phyloP scores from a whole-genome alignment of 2,113 vertebrate genomes.

The Microcebus tavaratra region DNA sequence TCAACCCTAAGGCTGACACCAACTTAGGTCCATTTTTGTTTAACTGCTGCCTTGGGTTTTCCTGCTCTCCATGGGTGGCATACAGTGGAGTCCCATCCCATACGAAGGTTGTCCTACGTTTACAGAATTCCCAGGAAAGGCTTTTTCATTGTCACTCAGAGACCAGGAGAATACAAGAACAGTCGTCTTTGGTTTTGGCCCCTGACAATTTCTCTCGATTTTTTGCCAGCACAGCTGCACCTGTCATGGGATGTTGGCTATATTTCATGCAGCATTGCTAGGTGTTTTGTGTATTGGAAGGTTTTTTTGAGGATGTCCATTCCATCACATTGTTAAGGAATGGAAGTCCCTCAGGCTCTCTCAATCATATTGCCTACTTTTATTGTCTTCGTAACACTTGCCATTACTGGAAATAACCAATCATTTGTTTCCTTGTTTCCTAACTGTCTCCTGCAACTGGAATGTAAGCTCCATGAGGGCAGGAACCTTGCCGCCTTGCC shows the following conservation, averaged over 20 bases:
- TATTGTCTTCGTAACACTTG: neutral
- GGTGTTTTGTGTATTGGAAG: neutral
- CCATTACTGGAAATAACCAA: neutral
- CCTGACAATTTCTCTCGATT: neutral
- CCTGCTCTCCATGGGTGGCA: neutral
- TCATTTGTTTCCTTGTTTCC: neutral
- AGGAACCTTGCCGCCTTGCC: neutral
- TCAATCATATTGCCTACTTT: neutral
- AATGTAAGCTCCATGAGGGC: neutral
- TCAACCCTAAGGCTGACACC: neutral
- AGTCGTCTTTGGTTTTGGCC: neutral
- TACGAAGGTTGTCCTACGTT: neutral
- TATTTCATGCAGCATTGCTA: neutral
- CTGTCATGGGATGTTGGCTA: neutral
- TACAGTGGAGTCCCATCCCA: too few relatives aligned
- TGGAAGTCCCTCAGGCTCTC: neutral
- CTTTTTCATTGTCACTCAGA: neutral
- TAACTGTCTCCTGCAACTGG: neutral
- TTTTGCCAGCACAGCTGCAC: neutral
- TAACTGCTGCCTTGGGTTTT: neutral
- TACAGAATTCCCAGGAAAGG: neutral
- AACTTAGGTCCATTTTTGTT: neutral
- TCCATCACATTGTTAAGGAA: neutral
- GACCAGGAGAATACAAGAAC: neutral
- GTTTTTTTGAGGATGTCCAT: neutral